Evolutionary conservation across 2,888 invertebrate genomes (phyloP).

Genomic region (Morpho achilles): DNA sequence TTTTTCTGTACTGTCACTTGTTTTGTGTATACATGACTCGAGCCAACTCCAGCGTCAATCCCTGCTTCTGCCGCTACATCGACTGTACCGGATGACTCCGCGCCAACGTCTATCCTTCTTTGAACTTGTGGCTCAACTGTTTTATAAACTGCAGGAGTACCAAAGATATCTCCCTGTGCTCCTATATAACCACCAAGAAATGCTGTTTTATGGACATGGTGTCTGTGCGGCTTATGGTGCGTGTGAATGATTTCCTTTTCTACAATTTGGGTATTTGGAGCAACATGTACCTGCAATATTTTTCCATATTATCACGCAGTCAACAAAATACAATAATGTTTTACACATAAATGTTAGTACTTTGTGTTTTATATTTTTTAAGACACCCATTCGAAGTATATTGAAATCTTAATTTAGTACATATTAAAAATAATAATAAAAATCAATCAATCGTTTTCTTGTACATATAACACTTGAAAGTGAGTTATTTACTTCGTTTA

Average conservation of each 20-base stretch:
- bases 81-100: conserved; percentile 39
- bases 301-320: too few relatives aligned
- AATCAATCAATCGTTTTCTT: conserved; percentile 2
- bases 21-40: conserved; percentile 39
- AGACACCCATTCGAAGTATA: background rate
- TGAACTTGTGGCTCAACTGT: conserved; percentile 42
- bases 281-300: conserved; percentile 47
- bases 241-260: conserved; percentile 50
- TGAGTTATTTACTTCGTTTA: conserved; percentile 22
- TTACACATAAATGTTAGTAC: conserved; percentile 14
- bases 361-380: conserved; percentile 4
- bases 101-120: conserved; percentile 54
- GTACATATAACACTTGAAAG: background rate
- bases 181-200: conserved; percentile 56
- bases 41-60: conserved; percentile 32
- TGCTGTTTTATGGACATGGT: conserved; percentile 51
- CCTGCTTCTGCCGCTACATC: conserved; percentile 31
- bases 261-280: conserved; percentile 44
- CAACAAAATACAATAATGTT: too few relatives aligned
- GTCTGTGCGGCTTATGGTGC: conserved; percentile 51
- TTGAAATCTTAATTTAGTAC: background rate
- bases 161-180: conserved; percentile 36
- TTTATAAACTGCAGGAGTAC: conserved; percentile 32
- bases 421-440: background rate
- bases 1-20: conserved; percentile 49